Conservation (phyloP, 1,140 invertebrate species). For the Sipha flava region DNA sequence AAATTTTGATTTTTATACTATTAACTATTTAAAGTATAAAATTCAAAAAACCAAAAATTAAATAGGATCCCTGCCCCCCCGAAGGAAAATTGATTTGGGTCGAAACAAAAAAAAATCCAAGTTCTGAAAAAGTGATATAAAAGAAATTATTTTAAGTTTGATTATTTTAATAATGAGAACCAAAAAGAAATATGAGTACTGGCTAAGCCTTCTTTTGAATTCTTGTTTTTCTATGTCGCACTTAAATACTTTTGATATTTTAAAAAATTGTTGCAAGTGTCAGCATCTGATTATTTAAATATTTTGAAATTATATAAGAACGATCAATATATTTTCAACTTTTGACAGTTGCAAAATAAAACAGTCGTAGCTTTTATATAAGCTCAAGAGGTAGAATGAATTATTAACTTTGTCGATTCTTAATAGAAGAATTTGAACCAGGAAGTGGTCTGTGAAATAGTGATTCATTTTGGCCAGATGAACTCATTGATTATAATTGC, state of each 20-base stretch:
- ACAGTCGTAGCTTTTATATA: not conserved
- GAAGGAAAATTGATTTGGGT: no score
- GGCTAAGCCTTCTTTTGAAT: not conserved
- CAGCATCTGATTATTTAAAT: not conserved
- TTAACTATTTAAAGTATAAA: no score
- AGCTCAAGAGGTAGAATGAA: not conserved
- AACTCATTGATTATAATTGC: not conserved
- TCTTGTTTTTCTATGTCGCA: not conserved
- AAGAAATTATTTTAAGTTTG: no score
- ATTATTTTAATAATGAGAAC: no score
- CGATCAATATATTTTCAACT: not conserved
- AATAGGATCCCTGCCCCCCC: no score
- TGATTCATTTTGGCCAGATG: slow-evolving; percentile 14
- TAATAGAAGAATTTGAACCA: not conserved
- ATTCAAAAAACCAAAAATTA: no score
- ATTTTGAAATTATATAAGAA: not conserved
- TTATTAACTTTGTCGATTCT: not conserved
- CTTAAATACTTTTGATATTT: not conserved
- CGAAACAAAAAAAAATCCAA: no score
- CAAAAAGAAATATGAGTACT: not conserved
- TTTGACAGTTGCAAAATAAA: not conserved
- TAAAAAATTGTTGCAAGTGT: not conserved
- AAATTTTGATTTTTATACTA: no score
- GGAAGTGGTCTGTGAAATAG: not conserved
- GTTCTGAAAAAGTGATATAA: no score